Evolutionary conservation across 2,113 vertebrate species (phyloP).

Genomic region (Paraplagusia blochii): DNA sequence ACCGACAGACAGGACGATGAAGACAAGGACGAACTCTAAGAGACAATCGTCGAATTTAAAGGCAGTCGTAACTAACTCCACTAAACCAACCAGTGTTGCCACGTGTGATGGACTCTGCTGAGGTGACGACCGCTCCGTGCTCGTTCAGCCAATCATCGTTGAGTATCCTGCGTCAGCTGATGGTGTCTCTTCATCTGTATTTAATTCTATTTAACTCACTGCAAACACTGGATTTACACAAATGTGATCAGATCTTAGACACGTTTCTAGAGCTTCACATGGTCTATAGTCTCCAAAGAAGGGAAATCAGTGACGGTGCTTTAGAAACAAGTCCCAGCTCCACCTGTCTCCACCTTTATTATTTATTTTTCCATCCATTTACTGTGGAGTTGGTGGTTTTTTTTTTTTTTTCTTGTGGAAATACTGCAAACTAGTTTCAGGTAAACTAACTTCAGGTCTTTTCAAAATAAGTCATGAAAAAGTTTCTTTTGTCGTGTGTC

Average conservation of each 20-base stretch:
- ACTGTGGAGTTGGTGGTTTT: no score
- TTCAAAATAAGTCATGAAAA: background rate
- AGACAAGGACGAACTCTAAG: conserved; percentile 14
- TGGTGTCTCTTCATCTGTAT: conserved; percentile 52
- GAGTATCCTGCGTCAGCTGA: conserved; percentile 41
- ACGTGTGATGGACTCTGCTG: conserved; percentile 8
- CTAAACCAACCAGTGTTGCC: conserved; percentile 18
- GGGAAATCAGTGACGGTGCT: conserved; percentile 4
- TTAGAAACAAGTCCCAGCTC: conserved; percentile 17
- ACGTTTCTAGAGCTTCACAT: background rate
- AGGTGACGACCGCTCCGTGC: conserved; percentile 4
- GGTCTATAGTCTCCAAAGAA: background rate
- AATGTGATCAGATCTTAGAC: conserved; percentile 13
- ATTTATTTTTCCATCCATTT: conserved; percentile 64
- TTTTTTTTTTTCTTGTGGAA: conserved; percentile 22
- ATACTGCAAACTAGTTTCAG: conserved; percentile 27
- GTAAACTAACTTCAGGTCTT: conserved; percentile 5
- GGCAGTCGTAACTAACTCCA: conserved; percentile 10
- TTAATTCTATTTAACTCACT: conserved; percentile 65
- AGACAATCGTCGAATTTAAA: conserved; percentile 18
- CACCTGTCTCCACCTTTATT: conserved; percentile 44
- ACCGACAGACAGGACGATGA: conserved; percentile 22
- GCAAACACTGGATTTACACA: conserved; percentile 72
- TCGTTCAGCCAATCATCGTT: background rate
- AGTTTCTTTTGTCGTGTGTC: no score